Evolutionary conservation across 2,113 vertebrate genomes (phyloP), one percentile per base, ranked within the genome.

Genomic region (human): DNA sequence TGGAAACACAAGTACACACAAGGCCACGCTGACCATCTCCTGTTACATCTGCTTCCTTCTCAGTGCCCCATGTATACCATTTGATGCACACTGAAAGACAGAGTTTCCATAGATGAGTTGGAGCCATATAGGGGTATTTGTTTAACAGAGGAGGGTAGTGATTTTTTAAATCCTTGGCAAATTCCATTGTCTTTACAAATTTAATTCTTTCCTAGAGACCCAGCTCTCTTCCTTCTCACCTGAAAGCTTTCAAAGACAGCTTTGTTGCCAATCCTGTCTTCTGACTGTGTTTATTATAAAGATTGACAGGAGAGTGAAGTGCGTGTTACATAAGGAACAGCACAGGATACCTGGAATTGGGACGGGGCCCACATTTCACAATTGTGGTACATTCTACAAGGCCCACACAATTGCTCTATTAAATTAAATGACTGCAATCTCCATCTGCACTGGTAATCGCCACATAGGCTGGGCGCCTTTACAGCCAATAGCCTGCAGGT

Each of bases 381-480:
- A 12, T 57, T 52, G 32, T 16, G 80, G 66, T 4, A 83, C 68
- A 66, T 93, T 93, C 12, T 1, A 94, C 83, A 92, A 32, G 76
- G 93, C 93, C 91, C 95, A 30, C 83, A 97, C 93, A 96, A 97
- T 70, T n/a, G 55, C 57, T 97, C 66, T 80, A 59, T 96, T 97
- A 97, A 97, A 97, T 97, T 92, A 97, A 97, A 98, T 55, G 8
- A 43, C 91, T 93, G 2, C 84, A 35, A 95, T 83, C 79, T 97
- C 95, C 96, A 97, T 98, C 97, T 98, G 97, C 52, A 96, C 50
- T 40, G 12, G 79, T 95, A 90, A 96, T 97, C 88, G 96, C 92
- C 79, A 94, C 89, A 35, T 68, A 94, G 66, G 61, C 91, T 55
- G 52, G 40, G 38, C 57, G 82, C 88, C 68, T 97, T 95, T 70